Evolutionary conservation across 2,113 vertebrate genomes (phyloP).

Genomic region (Chroicocephalus ridibundus): DNA sequence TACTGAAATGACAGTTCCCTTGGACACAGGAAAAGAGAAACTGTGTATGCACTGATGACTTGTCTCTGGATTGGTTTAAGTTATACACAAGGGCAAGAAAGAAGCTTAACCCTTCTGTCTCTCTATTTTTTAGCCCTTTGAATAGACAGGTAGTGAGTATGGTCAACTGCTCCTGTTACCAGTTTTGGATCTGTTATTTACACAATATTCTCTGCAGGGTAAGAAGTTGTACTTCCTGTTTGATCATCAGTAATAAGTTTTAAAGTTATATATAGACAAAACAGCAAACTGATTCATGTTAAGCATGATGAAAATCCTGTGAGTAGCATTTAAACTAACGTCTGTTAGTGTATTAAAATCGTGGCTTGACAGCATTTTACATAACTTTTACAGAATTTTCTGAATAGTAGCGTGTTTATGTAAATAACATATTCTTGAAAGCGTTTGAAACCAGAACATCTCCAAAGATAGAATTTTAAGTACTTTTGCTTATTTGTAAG

Average conservation of each 20-base stretch:
- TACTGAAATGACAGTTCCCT: not conserved
- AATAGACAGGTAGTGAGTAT: not conserved
- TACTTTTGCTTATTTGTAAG: not conserved
- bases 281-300: not conserved
- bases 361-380: not conserved
- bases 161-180: not conserved
- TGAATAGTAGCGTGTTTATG: not conserved
- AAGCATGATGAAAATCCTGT: not conserved
- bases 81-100: not conserved
- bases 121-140: not conserved
- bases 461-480: not conserved
- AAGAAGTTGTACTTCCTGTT: not conserved
- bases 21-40: not conserved
- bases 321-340: not conserved
- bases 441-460: not conserved
- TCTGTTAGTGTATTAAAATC: not conserved
- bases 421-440: not conserved
- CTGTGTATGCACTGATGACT: not conserved
- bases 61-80: not conserved
- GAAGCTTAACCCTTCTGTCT: not conserved
- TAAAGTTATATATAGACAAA: not conserved
- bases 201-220: not conserved
- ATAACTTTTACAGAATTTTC: not conserved
- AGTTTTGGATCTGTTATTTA: not conserved
- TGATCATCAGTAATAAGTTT: not conserved